phyloP scores from a whole-genome alignment of 1,140 invertebrate species.

The Melanaphis sacchari region DNA sequence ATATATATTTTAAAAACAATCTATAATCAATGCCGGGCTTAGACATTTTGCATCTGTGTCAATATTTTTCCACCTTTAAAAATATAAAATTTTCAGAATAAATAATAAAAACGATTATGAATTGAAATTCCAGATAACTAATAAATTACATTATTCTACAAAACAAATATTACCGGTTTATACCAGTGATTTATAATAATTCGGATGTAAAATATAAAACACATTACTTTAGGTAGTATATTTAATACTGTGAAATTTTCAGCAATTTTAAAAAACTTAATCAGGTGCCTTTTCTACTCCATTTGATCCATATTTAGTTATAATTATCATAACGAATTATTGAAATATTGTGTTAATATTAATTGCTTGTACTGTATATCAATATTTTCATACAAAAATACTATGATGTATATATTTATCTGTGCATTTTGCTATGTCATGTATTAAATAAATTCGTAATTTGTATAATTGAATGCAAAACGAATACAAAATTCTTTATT shows the following conservation, averaged over 20 bases:
- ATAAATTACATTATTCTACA: not conserved
- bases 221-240: not conserved
- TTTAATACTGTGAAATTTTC: not conserved
- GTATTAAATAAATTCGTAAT: not conserved
- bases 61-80: not conserved
- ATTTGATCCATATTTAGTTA: not conserved
- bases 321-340: not conserved
- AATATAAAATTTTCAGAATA: not conserved
- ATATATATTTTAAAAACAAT: too few species aligned
- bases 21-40: not conserved
- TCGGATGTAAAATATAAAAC: not conserved
- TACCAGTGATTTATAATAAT: not conserved
- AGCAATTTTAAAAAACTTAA: not conserved
- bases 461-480: not conserved
- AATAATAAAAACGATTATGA: too few species aligned
- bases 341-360: not conserved
- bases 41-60: not conserved
- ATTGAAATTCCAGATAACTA: not conserved
- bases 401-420: not conserved
- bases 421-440: not conserved
- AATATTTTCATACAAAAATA: not conserved
- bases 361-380: not conserved
- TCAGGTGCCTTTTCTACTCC: not conserved
- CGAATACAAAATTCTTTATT: not conserved
- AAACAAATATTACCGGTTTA: not conserved